These are phyloP conservation scores for Isaurus tuberculatus DNA, from an alignment of 92 coral and sea anemone genomes.

Conservation along the genomic window DNA sequence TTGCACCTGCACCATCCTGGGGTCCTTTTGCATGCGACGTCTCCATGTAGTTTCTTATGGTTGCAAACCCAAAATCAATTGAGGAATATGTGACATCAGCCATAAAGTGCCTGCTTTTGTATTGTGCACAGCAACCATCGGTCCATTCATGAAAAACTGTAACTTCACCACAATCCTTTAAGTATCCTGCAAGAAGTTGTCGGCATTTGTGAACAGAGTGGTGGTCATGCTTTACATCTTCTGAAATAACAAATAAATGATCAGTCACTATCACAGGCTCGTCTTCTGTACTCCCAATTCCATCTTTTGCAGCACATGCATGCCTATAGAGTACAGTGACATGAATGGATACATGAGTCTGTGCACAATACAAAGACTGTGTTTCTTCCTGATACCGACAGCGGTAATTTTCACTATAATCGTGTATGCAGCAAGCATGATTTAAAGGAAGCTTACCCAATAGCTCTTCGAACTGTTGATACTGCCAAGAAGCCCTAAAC, in stretches of 20 bases:
- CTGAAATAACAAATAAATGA: not conserved
- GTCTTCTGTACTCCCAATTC: not conserved
- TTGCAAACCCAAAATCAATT: too few species aligned
- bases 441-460: not conserved
- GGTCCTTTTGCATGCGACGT: too few species aligned
- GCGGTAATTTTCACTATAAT: not conserved
- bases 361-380: not conserved
- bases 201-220: not conserved
- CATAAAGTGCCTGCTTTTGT: too few species aligned
- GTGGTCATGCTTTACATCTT: slow-evolving; percentile 1
- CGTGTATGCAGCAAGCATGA: too few species aligned
- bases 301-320: not conserved
- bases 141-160: not conserved
- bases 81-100: too few species aligned
- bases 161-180: not conserved
- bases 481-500: not conserved
- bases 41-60: too few species aligned
- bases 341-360: not conserved
- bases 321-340: not conserved
- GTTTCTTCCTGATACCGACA: not conserved
- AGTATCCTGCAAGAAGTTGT: not conserved
- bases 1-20: too few species aligned
- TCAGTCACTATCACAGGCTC: not conserved
- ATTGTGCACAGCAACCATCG: too few species aligned
- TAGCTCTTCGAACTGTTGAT: not conserved